A percentile compares a stretch with the other conserved stretches of the same genome.
These are phyloP conservation scores for Paramormyrops hopkinsi DNA, from an alignment of 2,797 vertebrate genomes.

Conservation along the genomic window DNA sequence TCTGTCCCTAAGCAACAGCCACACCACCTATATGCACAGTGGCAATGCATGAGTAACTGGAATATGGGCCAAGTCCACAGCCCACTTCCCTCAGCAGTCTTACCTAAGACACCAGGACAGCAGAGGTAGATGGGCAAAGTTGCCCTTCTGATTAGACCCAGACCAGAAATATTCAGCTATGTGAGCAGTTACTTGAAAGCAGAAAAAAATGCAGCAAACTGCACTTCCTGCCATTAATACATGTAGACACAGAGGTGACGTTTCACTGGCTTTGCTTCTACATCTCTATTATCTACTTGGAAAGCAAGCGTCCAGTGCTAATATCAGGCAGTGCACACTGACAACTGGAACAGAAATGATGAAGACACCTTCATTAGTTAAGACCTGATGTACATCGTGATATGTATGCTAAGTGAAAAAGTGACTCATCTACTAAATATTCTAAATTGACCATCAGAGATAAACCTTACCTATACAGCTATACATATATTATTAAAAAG, in stretches of 20 bases:
- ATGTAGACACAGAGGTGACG: background rate
- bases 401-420: background rate
- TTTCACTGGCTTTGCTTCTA: background rate
- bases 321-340: background rate
- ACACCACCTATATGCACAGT: background rate
- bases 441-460: background rate
- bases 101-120: background rate
- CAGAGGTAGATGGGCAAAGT: constrained; percentile 1
- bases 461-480: background rate
- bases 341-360: background rate
- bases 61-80: background rate
- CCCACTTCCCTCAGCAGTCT: background rate
- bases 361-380: background rate
- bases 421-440: background rate
- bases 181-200: background rate
- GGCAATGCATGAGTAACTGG: background rate
- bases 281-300: background rate
- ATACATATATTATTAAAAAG: constrained; percentile 3
- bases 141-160: background rate
- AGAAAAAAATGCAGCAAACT: background rate
- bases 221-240: background rate
- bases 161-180: background rate
- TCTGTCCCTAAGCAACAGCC: background rate
- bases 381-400: background rate
- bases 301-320: background rate